Percentiles rank a stretch among this genome's conserved stretches.
These are phyloP conservation scores for Dione juno DNA, from an alignment of 2,888 invertebrate genomes.

Conservation along the genomic window DNA sequence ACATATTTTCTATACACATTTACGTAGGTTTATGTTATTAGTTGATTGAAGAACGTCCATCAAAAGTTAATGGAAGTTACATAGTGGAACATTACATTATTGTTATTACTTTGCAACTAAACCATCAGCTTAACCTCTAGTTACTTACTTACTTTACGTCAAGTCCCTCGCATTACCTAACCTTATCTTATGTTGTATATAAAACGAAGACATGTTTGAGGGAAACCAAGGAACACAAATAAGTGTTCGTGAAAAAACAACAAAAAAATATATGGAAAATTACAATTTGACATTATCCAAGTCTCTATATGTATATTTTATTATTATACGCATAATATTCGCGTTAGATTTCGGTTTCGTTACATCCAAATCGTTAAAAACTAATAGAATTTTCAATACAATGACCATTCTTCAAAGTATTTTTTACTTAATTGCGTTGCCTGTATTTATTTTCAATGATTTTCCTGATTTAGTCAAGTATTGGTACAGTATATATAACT, in stretches of 20 bases:
- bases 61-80: conserved; percentile 4
- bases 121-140: too few species aligned
- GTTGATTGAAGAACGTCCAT: conserved; percentile 4
- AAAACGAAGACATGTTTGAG: not conserved
- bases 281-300: not conserved
- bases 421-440: not conserved
- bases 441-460: conserved; percentile 3
- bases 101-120: conserved; percentile 4
- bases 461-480: not conserved
- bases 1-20: not conserved
- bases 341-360: conserved; percentile 2
- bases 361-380: not conserved
- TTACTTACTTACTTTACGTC: too few species aligned
- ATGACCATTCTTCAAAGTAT: not conserved
- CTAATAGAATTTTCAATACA: not conserved
- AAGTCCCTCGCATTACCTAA: too few species aligned
- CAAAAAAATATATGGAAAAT: not conserved
- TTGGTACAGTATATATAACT: not conserved
- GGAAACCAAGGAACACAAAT: not conserved
- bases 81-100: not conserved
- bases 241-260: conserved; percentile 1
- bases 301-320: not conserved
- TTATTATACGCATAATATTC: not conserved
- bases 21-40: not conserved
- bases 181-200: too few species aligned